Evolutionary conservation across 2,113 vertebrate genomes (phyloP), one percentile per base, ranked within the genome.

Genomic region (Abramis brama): DNA sequence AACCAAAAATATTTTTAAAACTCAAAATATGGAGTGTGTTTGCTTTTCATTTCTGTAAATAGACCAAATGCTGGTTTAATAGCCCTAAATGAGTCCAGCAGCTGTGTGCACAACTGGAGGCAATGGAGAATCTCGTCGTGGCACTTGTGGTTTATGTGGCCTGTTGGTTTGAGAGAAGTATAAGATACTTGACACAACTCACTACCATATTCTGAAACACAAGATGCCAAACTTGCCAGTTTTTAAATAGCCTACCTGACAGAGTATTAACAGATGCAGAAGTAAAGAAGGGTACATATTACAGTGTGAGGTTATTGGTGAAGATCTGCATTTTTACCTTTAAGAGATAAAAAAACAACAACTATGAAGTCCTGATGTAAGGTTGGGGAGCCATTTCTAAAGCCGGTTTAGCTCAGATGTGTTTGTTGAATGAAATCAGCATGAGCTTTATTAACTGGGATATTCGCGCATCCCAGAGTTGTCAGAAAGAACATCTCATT

Each of bases 81-180:
- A 86, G 79, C 79, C 82, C 75, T 2, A 76, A 60, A 93, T 93
- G 89, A 89, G 87, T 94, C 78, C 86, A 91, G 86, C 94, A 94
- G 92, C 92, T 90, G 89, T 83, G 79, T 74, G 64, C 77, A n/a
- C 76, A 85, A 79, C 59, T 76, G 25, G 71, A 79, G 59, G 39
- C 71, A 79, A n/a, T 82, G 11, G 73, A 45, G 55, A 83, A 84
- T 85, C 84, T 89, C 64, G 64, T 83, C 79, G 52, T 76, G 86
- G 87, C 71, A 33, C 89, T 86, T 83, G 79, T 90, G 88, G 91
- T 90, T 86, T 87, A 88, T 92, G 19, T 90, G 88, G 90, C 88
- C 89, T 90, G 90, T 91, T 92, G 90, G 87, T 91, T 90, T 79
- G 87, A 84, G 90, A 84, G 79, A 85, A 88, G 86, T 80, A 79